Conservation (phyloP, 2,797 vertebrate genomes). For the Danio kyathit region DNA sequence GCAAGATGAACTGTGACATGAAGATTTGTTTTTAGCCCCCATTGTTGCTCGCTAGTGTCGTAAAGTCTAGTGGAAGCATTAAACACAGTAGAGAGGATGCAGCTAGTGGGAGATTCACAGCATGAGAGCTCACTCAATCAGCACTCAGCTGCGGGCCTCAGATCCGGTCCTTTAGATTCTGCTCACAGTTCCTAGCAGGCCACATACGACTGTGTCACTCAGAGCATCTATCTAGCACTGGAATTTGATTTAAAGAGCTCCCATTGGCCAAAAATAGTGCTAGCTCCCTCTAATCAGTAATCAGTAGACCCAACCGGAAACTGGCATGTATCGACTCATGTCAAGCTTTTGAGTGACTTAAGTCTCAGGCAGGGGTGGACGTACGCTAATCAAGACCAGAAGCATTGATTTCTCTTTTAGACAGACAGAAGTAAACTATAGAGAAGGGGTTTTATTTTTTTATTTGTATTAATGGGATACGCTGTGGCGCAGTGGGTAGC, state of each 20-base stretch:
- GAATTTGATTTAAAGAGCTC: slow-evolving; percentile 48
- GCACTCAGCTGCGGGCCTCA: slow-evolving; percentile 39
- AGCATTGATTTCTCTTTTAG: slow-evolving; percentile 22
- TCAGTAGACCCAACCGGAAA: slow-evolving; percentile 35
- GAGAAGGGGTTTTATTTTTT: background rate
- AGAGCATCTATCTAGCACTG: slow-evolving; percentile 32
- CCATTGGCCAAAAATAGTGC: slow-evolving; percentile 22
- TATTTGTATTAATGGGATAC: too few species aligned
- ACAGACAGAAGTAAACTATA: background rate
- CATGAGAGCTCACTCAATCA: slow-evolving; percentile 56
- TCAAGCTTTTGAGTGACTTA: slow-evolving; percentile 37
- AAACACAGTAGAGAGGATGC: slow-evolving; percentile 62
- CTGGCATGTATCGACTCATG: slow-evolving; percentile 33
- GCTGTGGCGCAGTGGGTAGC: too few species aligned
- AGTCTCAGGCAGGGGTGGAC: slow-evolving; percentile 17
- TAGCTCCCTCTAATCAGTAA: slow-evolving; percentile 43
- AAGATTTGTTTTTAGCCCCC: slow-evolving; percentile 55
- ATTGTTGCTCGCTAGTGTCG: slow-evolving; percentile 49
- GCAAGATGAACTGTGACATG: slow-evolving; percentile 48
- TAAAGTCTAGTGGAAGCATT: slow-evolving; percentile 60
- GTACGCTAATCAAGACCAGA: slow-evolving; percentile 21
- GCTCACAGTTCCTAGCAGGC: slow-evolving; percentile 33
- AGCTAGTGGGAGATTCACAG: slow-evolving; percentile 53
- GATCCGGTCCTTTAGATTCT: slow-evolving; percentile 51
- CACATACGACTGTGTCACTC: slow-evolving; percentile 31